Evolutionary conservation across 1,140 invertebrate genomes (phyloP).

Genomic region (Dendroctonus ponderosae): DNA sequence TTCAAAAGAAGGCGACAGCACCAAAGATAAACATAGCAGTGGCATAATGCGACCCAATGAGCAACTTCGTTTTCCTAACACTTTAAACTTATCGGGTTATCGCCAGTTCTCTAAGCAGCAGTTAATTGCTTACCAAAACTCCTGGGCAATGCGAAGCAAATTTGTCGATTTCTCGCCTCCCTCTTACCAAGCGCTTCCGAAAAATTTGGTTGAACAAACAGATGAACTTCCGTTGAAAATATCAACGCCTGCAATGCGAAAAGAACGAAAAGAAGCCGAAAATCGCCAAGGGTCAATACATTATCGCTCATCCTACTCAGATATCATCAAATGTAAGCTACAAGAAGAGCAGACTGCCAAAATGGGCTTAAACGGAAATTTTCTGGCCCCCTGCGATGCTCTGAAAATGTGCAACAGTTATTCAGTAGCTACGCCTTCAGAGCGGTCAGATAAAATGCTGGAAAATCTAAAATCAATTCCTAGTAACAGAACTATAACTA

Average conservation of each 20-base stretch:
- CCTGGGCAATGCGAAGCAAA: neutral
- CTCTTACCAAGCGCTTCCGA: neutral
- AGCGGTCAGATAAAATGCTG: neutral
- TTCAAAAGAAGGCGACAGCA: neutral
- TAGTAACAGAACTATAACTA: conserved; percentile 5
- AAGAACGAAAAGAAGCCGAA: conserved; percentile 3
- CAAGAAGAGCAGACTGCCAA: conserved; percentile 5
- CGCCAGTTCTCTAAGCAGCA: neutral
- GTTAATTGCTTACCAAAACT: neutral
- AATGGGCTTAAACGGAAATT: neutral
- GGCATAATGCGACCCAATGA: neutral
- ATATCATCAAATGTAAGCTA: conserved; percentile 17
- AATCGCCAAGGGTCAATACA: conserved; percentile 6
- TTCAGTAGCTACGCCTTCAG: neutral
- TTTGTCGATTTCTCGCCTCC: conserved; percentile 13
- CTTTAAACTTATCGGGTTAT: neutral
- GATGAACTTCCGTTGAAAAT: neutral
- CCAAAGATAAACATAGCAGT: neutral
- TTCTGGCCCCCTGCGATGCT: neutral
- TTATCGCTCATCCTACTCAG: conserved; percentile 21
- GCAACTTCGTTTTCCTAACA: neutral
- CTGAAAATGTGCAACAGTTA: neutral
- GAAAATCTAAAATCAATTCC: neutral
- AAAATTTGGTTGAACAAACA: neutral
- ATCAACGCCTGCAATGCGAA: conserved; percentile 16